Evolutionary conservation across 2,888 invertebrate genomes (phyloP).

Genomic region (Glomeris marginata): DNA sequence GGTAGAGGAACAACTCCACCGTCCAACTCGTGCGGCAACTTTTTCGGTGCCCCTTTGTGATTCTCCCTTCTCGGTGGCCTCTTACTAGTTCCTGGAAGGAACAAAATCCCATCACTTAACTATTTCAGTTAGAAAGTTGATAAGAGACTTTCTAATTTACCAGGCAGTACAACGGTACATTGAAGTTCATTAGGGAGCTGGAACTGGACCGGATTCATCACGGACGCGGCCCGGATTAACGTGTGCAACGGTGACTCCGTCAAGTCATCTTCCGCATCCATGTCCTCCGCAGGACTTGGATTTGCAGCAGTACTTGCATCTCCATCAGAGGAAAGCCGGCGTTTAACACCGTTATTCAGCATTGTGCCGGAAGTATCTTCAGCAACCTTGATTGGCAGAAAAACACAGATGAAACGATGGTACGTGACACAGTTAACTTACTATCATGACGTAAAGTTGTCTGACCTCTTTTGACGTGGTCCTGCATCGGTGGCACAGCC

Average conservation of each 20-base stretch:
- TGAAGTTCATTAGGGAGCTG: constrained; percentile 63
- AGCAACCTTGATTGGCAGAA: too few species aligned
- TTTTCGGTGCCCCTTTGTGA: constrained; percentile 23
- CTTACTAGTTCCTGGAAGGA: constrained; percentile 29
- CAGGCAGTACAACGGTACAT: constrained; percentile 29
- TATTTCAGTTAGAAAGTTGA: too few species aligned
- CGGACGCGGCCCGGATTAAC: constrained; percentile 62
- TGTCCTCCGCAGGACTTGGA: constrained; percentile 20
- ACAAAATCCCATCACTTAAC: not conserved
- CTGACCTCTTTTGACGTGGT: constrained; percentile 6
- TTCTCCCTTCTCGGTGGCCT: constrained; percentile 20
- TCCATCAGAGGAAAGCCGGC: too few species aligned
- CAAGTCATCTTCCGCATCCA: constrained; percentile 14
- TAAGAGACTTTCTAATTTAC: too few species aligned
- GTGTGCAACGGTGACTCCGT: constrained; percentile 50
- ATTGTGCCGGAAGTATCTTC: too few species aligned
- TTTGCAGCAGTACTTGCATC: too few species aligned
- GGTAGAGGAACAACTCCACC: constrained; percentile 64
- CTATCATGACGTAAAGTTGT: too few species aligned
- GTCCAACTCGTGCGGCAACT: constrained; percentile 40
- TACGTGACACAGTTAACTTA: too few species aligned
- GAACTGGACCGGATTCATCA: constrained; percentile 81
- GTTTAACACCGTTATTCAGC: too few species aligned
- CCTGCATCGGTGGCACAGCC: constrained; percentile 72
- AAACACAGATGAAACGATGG: too few species aligned